Conservation (phyloP, 1,140 invertebrate species). For the Lysiphlebus fabarum region DNA sequence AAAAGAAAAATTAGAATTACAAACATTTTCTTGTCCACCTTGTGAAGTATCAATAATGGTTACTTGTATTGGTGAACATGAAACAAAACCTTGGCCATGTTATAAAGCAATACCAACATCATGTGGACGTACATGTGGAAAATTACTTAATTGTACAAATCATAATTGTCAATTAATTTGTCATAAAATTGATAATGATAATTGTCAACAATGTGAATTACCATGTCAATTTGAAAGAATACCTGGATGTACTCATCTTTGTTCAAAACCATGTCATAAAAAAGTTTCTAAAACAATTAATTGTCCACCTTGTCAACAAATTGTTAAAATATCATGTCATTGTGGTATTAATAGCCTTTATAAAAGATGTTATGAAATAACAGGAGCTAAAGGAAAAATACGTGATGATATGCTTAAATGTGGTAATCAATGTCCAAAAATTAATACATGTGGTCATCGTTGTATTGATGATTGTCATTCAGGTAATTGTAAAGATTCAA, state of each 20-base stretch:
- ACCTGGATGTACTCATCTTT: conserved; percentile 75
- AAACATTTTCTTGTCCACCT: conserved; percentile 66
- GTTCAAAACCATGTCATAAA: conserved; percentile 70
- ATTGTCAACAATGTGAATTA: conserved; percentile 71
- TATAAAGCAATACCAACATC: conserved; percentile 66
- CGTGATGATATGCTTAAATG: conserved; percentile 65
- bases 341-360: conserved; percentile 74
- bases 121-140: conserved; percentile 73
- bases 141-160: conserved; percentile 70
- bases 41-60: conserved; percentile 70
- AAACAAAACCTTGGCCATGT: conserved; percentile 73
- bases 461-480: conserved; percentile 75
- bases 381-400: conserved; percentile 50
- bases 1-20: conserved; percentile 62
- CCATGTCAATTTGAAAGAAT: conserved; percentile 68
- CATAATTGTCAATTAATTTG: conserved; percentile 74
- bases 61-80: conserved; percentile 80
- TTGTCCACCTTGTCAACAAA: conserved; percentile 69
- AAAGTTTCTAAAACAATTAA: conserved; percentile 47
- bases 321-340: conserved; percentile 73
- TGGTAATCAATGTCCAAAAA: conserved; percentile 81
- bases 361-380: conserved; percentile 68
- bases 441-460: conserved; percentile 63
- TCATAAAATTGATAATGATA: conserved; percentile 57
- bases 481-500: conserved; percentile 66